Evolutionary conservation across 2,888 invertebrate species (phyloP), one percentile per base, ranked within the genome.

Genomic region (Thumatha senex): DNA sequence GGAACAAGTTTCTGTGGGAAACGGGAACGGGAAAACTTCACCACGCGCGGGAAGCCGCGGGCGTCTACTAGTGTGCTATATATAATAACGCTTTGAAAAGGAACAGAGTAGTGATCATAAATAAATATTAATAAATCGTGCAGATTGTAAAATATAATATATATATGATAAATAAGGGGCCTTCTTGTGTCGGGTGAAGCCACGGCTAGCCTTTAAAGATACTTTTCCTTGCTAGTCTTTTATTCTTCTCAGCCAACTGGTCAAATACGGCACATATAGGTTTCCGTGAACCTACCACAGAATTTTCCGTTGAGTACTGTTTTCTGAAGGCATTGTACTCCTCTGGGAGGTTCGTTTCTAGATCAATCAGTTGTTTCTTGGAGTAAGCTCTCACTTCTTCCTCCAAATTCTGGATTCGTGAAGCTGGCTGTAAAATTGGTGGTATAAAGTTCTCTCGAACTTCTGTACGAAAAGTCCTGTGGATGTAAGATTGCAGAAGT

Each of bases 401-500:
- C 62, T 87, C 84, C 2, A 68, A 62, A 48, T 83, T 77, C 7
- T 80, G 77, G 12, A 83, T 79, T 48, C 71, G 72, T 0, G 81
- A 67, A 12, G 70, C 74, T 5, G 75, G 70, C 7, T 69, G 67
- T 0, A 72, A 61, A 12, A 59, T 64, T 38, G 74, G 78, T 7
- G 71, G 58, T 10, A 71, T 61, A 58, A 80, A 90, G 55, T 88
- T 88, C 45, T 88, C 86, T 53, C 79, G 76, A 9, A 64, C 58
- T 78, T 90, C 91, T 8, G 89, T 90, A 12, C 82, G 70, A 53
- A 90, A 89, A 0, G 84, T 69, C 49, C 90, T 91, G 71, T 1
- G 74, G 76, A 57, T 36, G n/a, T n/a, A n/a, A n/a, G n/a, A n/a
- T n/a, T n/a, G n/a, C n/a, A n/a, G n/a, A n/a, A n/a, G n/a, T n/a